phyloP scores from a whole-genome alignment of 2,888 invertebrate species.

The Melanchra persicariae region DNA sequence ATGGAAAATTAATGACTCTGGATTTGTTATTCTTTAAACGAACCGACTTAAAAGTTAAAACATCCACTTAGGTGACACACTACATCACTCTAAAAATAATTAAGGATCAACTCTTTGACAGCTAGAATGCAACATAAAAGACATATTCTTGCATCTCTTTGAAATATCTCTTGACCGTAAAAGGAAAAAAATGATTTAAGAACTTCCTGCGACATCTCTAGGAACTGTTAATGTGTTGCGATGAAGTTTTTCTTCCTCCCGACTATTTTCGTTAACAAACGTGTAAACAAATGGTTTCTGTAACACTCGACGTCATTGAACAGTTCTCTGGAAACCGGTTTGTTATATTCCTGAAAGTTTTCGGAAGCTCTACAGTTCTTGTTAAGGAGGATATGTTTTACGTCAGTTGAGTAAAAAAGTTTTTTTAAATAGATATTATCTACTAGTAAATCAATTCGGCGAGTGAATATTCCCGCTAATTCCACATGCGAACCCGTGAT shows the following conservation, averaged over 20 bases:
- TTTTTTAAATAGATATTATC: too few species aligned
- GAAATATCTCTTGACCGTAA: constrained; percentile 57
- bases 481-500: not conserved
- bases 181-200: constrained; percentile 60
- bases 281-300: constrained; percentile 66
- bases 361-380: constrained; percentile 39
- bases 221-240: constrained; percentile 65
- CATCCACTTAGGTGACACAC: constrained; percentile 38
- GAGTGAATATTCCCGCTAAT: not conserved
- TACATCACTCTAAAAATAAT: constrained; percentile 55
- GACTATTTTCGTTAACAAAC: constrained; percentile 60
- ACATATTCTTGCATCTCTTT: constrained; percentile 52
- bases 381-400: constrained; percentile 2
- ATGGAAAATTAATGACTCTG: constrained; percentile 28
- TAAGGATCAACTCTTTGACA: constrained; percentile 55
- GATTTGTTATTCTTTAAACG: constrained; percentile 44
- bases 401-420: not conserved
- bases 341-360: constrained; percentile 30
- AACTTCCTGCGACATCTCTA: constrained; percentile 64
- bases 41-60: constrained; percentile 45
- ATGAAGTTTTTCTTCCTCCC: constrained; percentile 59
- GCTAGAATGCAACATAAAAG: constrained; percentile 55
- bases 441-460: not conserved
- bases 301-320: constrained; percentile 42
- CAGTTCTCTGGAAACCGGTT: constrained; percentile 38